These are phyloP conservation scores for Heteropelma amictum DNA, from an alignment of 2,888 invertebrate genomes.

Conservation along the genomic window DNA sequence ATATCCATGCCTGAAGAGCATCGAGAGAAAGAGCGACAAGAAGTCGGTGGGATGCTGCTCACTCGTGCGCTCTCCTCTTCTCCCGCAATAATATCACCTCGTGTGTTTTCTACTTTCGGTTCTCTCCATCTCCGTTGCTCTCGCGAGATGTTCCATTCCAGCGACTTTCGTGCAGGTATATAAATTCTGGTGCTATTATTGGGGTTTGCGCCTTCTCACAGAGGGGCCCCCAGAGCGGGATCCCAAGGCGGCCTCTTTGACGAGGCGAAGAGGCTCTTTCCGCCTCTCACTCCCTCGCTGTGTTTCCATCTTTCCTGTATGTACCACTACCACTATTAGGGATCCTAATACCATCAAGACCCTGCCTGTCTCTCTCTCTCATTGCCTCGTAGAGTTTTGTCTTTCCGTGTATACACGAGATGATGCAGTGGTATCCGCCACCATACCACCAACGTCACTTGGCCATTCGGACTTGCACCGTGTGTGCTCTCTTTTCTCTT, in stretches of 20 bases:
- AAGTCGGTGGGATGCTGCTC: too few species aligned
- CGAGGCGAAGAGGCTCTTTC: constrained; percentile 65
- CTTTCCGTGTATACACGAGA: constrained; percentile 16
- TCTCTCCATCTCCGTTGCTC: constrained; percentile 56
- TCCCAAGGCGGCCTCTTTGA: constrained; percentile 72
- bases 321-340: constrained; percentile 20
- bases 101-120: constrained; percentile 3
- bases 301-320: constrained; percentile 46
- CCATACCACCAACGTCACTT: constrained; percentile 15
- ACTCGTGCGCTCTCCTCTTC: constrained; percentile 10
- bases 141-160: constrained; percentile 65
- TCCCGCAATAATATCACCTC: not conserved
- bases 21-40: too few species aligned
- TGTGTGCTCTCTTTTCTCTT: constrained; percentile 5
- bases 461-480: constrained; percentile 15
- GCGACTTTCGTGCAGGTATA: constrained; percentile 75
- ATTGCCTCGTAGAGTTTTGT: not conserved
- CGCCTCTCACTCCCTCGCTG: constrained; percentile 51
- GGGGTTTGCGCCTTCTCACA: constrained; percentile 75
- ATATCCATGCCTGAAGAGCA: constrained; percentile 53
- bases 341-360: constrained; percentile 14
- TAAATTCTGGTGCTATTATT: constrained; percentile 78
- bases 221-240: constrained; percentile 64
- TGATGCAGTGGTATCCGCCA: constrained; percentile 30
- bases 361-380: constrained; percentile 47